Conservation (phyloP, 1,140 invertebrate species). For the Acyrthosiphon pisum region DNA sequence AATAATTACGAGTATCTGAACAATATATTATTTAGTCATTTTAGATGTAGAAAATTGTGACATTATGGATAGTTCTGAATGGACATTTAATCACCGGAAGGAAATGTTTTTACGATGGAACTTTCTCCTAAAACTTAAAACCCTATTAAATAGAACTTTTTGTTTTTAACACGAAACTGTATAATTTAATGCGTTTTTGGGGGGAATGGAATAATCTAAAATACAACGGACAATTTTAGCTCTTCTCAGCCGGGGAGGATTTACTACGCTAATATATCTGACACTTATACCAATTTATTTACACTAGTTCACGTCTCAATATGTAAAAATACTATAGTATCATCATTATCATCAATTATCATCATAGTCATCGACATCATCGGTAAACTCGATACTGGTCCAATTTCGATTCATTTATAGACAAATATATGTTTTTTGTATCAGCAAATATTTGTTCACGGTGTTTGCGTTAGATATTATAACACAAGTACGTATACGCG, state of each 20-base stretch:
- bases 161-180: slow-evolving; percentile 32
- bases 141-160: slow-evolving; percentile 47
- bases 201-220: neutral
- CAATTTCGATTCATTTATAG: neutral
- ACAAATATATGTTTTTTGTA: neutral
- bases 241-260: neutral
- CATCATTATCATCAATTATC: neutral
- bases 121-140: slow-evolving; percentile 29
- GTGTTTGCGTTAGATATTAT: neutral
- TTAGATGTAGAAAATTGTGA: neutral
- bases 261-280: neutral
- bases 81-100: slow-evolving; percentile 10
- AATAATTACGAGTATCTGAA: neutral
- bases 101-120: slow-evolving; percentile 41
- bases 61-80: slow-evolving; percentile 29
- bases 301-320: neutral
- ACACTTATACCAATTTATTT: neutral
- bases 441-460: neutral
- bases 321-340: neutral
- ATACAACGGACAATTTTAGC: neutral
- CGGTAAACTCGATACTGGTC: neutral
- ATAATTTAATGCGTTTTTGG: slow-evolving; percentile 16
- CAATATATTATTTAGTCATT: neutral
- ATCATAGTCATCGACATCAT: neutral
- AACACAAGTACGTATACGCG: neutral